Evolutionary conservation across 2,113 vertebrate genomes (phyloP).

Genomic region (Sinocyclocheilus maitianheensis): DNA sequence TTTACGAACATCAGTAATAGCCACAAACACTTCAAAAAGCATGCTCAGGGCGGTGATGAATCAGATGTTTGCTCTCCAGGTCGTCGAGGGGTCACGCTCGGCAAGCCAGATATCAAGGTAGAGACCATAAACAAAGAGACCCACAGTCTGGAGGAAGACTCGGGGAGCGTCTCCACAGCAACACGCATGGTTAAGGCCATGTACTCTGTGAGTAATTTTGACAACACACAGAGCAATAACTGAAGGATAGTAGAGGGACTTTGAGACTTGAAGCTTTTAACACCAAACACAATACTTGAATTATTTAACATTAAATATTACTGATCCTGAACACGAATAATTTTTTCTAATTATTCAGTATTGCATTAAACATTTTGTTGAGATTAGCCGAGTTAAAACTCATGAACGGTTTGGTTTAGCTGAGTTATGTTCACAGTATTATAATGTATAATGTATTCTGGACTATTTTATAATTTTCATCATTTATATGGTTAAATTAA

Average conservation of each 20-base stretch:
- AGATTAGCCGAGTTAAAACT: no score
- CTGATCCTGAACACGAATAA: neutral
- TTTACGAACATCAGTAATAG: constrained; percentile 6
- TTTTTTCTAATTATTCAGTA: neutral
- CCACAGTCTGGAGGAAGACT: constrained; percentile 91
- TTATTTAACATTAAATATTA: constrained; percentile 2
- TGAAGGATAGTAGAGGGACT: constrained; percentile 5
- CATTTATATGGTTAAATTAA: neutral
- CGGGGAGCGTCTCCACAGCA: constrained; percentile 89
- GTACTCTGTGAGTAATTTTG: constrained; percentile 86
- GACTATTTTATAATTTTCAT: neutral
- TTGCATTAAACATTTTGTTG: no score
- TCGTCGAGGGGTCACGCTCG: constrained; percentile 91
- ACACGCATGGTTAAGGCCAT: constrained; percentile 97
- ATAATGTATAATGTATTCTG: neutral
- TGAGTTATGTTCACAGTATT: neutral
- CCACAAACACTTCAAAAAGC: constrained; percentile 4
- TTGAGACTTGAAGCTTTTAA: neutral
- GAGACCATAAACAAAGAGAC: constrained; percentile 96
- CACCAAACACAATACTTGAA: neutral
- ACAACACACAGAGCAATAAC: constrained; percentile 23
- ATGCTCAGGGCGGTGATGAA: neutral
- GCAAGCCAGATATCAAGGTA: constrained; percentile 97
- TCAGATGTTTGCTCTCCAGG: constrained; percentile 72
- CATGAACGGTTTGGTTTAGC: neutral